Evolutionary conservation across 1,140 invertebrate genomes (phyloP).

Genomic region (Grapholita molesta): DNA sequence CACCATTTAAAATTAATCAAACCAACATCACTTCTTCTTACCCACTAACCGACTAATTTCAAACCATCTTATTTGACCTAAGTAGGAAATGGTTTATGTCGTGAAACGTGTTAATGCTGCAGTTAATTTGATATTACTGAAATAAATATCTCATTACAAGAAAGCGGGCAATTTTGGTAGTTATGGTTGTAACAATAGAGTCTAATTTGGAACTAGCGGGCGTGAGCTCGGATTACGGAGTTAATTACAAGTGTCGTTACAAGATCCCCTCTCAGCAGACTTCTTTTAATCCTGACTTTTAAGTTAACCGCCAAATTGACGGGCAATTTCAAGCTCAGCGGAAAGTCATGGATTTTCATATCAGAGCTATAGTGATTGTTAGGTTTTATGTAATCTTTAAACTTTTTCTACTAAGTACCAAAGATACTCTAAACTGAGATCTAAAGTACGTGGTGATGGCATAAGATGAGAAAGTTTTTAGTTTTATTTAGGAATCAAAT

Average conservation of each 20-base stretch:
- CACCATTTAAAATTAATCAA: too few species aligned
- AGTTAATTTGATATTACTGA: background rate
- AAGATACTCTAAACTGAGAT: too few species aligned
- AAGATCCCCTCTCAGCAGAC: slow-evolving; percentile 13
- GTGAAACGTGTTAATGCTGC: background rate
- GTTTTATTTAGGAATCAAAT: too few species aligned
- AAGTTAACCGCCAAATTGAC: background rate
- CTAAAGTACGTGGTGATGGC: too few species aligned
- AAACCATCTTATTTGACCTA: background rate
- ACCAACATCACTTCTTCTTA: too few species aligned
- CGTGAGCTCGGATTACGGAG: slow-evolving; percentile 54
- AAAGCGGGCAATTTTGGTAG: background rate
- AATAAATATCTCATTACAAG: background rate
- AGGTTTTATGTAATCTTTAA: background rate
- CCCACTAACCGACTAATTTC: background rate
- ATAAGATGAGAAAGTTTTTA: too few species aligned
- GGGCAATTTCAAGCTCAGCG: background rate
- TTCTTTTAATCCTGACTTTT: slow-evolving; percentile 15
- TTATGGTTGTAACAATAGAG: background rate
- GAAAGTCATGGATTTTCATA: background rate
- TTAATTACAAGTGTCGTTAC: slow-evolving; percentile 63
- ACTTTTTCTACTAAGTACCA: too few species aligned
- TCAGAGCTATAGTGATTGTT: background rate
- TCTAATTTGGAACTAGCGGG: slow-evolving; percentile 11
- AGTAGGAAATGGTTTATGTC: background rate